Evolutionary conservation across 2,797 vertebrate genomes (phyloP).

Genomic region (Staurois parvus): DNA sequence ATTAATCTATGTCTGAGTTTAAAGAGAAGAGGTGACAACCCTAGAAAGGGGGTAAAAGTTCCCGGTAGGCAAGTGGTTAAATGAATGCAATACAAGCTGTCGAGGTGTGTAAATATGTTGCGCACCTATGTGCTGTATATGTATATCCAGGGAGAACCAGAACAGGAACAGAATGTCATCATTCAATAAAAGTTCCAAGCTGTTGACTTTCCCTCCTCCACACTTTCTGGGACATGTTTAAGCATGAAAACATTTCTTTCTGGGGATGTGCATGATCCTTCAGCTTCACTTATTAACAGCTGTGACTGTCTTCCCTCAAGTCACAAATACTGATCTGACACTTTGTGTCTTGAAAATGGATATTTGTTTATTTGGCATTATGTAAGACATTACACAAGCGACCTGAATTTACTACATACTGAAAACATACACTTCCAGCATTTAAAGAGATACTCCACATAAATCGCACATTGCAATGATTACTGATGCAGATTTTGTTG

Average conservation of each 20-base stretch:
- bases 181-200: constrained; percentile 41
- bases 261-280: constrained; percentile 37
- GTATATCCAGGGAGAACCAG: constrained; percentile 27
- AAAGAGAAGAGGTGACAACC: too few relatives aligned
- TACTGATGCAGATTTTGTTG: not conserved
- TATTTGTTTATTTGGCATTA: not conserved
- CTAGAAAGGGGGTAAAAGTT: too few relatives aligned
- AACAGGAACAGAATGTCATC: constrained; percentile 48
- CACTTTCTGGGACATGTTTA: constrained; percentile 44
- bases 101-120: not conserved
- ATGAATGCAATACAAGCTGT: not conserved
- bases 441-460: not conserved
- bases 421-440: not conserved
- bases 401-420: not conserved
- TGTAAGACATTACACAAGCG: not conserved
- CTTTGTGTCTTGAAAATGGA: not conserved
- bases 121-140: constrained; percentile 20
- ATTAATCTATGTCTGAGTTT: too few relatives aligned
- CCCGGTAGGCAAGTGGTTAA: too few relatives aligned
- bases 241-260: constrained; percentile 50
- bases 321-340: not conserved
- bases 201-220: constrained; percentile 51
- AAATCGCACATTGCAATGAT: not conserved
- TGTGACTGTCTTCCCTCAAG: constrained; percentile 26
- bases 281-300: constrained; percentile 52